Evolutionary conservation across 2,797 vertebrate species (phyloP), one percentile per base, ranked within the genome.

Genomic region (Micromesistius poutassou): DNA sequence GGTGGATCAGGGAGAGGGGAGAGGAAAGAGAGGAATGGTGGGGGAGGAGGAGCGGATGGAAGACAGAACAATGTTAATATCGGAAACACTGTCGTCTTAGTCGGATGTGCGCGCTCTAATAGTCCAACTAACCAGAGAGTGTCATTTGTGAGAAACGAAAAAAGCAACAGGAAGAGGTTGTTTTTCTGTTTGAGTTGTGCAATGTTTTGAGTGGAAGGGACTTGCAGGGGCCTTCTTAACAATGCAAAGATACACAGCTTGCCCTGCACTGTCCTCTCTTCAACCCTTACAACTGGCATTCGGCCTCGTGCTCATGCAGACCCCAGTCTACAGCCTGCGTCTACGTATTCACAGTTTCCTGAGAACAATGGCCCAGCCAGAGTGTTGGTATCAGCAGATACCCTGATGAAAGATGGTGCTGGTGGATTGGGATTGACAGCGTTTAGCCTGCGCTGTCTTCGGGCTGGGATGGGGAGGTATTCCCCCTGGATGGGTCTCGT

Each of bases 71-170:
- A 66, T 9, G 62, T 30, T 13, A 4, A 9, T 30, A 30, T 30
- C 8, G 81, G 73, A 16, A 75, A 28, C 30, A 73, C 72, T 33
- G 75, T 70, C 68, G 2, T 33, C 66, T 28, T 7, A n/a, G 19
- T 55, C 16, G 16, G 50, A 19, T 55, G 19, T 19, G 5, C 6
- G 19, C 1, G 19, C 50, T 22, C 10, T 46, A 46, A 46, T 13
- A 46, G 0, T 46, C 13, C 12, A n/a, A 55, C 50, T 22, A 55
- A 22, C 50, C 5, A 55, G 50, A 22, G 19, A 22, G 50, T n/a
- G n/a, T 55, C 16, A 55, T 55, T 55, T n/a, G 19, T 55, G 50
- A 55, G 50, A 22, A 55, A 55, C 50, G 16, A 14, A 22, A 22
- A 19, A 19, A 55, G 19, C 19, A 55, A 55, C 50, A 55, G 19